These are phyloP conservation scores for Eremobia ochroleuca DNA, from an alignment of 2,888 invertebrate genomes.

Conservation along the genomic window DNA sequence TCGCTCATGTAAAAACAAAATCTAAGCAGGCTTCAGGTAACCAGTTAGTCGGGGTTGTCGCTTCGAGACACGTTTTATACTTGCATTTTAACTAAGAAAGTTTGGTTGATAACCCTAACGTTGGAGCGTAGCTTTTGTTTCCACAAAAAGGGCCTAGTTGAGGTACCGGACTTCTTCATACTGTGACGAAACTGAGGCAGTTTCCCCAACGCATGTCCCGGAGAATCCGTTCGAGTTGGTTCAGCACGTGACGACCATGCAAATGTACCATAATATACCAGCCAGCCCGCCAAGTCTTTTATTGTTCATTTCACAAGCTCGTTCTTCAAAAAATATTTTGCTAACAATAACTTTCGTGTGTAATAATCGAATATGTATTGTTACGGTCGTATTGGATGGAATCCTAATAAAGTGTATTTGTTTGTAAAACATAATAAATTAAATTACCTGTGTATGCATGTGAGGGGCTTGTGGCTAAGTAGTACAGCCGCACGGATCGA, in stretches of 20 bases:
- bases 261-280: constrained; percentile 67
- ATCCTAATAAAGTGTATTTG: constrained; percentile 36
- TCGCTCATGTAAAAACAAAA: neutral
- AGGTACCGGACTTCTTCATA: neutral
- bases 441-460: neutral
- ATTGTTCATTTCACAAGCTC: constrained; percentile 60
- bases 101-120: neutral
- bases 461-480: too few species aligned
- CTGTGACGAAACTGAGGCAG: constrained; percentile 50
- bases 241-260: constrained; percentile 80
- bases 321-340: constrained; percentile 42
- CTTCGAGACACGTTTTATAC: neutral
- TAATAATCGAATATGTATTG: constrained; percentile 45
- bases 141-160: neutral
- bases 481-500: too few species aligned
- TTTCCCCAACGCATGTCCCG: constrained; percentile 49
- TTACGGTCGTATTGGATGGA: constrained; percentile 39
- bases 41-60: neutral
- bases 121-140: neutral
- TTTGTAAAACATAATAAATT: constrained; percentile 1
- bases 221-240: constrained; percentile 77
- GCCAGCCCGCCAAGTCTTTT: constrained; percentile 53
- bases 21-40: neutral
- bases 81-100: neutral
- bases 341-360: constrained; percentile 36